Evolutionary conservation across 2,888 invertebrate genomes (phyloP).

Genomic region (Parasteatoda lunata): DNA sequence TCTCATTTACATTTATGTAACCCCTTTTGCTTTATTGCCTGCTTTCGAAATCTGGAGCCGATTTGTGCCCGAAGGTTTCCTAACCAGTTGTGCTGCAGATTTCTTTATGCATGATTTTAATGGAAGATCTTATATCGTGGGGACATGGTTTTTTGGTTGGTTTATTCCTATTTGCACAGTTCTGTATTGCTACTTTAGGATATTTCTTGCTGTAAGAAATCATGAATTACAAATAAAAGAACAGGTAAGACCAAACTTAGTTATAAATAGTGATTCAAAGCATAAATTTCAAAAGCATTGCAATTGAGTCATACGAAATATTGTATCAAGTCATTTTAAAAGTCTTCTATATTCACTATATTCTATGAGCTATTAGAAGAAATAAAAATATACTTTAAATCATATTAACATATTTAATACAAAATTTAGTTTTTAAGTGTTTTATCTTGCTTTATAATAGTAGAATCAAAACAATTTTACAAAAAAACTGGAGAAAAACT

Average conservation of each 20-base stretch:
- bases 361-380: no score
- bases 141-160: conserved; percentile 83
- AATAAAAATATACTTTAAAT: no score
- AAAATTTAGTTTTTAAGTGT: no score
- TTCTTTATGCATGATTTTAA: conserved; percentile 81
- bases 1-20: conserved; percentile 84
- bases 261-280: neutral
- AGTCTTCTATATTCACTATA: no score
- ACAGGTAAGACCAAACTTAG: conserved; percentile 75
- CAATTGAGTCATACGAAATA: no score
- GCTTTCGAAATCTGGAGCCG: conserved; percentile 86
- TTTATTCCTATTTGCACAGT: conserved; percentile 82
- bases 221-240: conserved; percentile 91
- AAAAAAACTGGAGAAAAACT: no score
- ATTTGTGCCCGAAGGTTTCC: conserved; percentile 88
- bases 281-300: no score
- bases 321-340: no score
- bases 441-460: no score
- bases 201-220: conserved; percentile 75
- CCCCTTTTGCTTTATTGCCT: conserved; percentile 83
- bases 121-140: conserved; percentile 82
- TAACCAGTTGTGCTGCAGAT: conserved; percentile 90
- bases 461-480: no score
- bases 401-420: no score
- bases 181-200: conserved; percentile 83